Evolutionary conservation across 2,888 invertebrate genomes (phyloP).

Genomic region (Zeuzera pyrina): DNA sequence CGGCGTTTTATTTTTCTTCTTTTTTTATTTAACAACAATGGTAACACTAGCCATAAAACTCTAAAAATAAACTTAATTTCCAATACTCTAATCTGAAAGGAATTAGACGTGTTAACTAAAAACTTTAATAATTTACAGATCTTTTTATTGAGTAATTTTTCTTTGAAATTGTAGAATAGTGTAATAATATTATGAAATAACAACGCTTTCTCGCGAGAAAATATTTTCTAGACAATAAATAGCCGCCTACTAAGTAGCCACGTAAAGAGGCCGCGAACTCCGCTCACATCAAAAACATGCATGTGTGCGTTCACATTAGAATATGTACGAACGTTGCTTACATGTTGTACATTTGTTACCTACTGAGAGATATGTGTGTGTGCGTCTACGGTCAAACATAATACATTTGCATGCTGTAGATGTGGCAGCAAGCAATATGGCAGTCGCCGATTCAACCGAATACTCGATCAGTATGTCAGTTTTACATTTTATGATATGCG

Average conservation of each 20-base stretch:
- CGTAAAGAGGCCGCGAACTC: constrained; percentile 37
- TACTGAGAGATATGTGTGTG: constrained; percentile 19
- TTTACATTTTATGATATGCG: constrained; percentile 16
- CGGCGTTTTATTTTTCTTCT: too few species aligned
- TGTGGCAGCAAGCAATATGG: constrained; percentile 35
- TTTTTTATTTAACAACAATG: too few species aligned
- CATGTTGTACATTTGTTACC: constrained; percentile 9
- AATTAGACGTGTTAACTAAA: too few species aligned
- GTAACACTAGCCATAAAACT: too few species aligned
- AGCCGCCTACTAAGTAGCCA: constrained; percentile 9
- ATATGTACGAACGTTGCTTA: constrained; percentile 5
- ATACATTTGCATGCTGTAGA: constrained; percentile 44
- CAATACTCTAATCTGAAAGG: too few species aligned
- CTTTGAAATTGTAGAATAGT: too few species aligned
- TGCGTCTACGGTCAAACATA: constrained; percentile 17
- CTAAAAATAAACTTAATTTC: too few species aligned
- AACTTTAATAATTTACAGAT: too few species aligned
- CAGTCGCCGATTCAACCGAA: constrained; percentile 31
- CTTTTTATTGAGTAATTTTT: too few species aligned
- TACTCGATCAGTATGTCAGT: constrained; percentile 56
- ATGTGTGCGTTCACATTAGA: constrained; percentile 23
- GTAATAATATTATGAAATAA: too few species aligned
- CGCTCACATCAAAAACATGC: constrained; percentile 19
- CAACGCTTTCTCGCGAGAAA: too few species aligned
- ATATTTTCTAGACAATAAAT: constrained; percentile 9